These are phyloP conservation scores for Bombus consobrinus DNA, from an alignment of 1,140 invertebrate species.

Conservation along the genomic window DNA sequence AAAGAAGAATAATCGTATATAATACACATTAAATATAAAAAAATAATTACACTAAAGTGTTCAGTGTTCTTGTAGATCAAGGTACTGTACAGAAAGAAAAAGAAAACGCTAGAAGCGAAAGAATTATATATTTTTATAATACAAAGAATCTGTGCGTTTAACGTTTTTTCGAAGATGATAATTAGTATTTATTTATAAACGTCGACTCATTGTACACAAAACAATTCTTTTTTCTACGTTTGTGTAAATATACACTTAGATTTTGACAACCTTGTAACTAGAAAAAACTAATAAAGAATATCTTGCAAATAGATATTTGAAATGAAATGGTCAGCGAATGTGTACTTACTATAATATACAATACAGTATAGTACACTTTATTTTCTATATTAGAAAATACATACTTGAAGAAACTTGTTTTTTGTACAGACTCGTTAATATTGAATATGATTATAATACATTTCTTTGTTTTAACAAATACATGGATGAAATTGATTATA, in stretches of 20 bases:
- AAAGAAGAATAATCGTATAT: background rate
- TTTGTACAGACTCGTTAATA: background rate
- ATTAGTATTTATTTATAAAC: slow-evolving; percentile 12
- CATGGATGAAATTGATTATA: slow-evolving; percentile 12
- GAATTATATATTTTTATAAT: slow-evolving; percentile 40
- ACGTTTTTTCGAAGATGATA: background rate
- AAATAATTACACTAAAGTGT: background rate
- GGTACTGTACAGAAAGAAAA: slow-evolving; percentile 4
- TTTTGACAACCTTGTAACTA: slow-evolving; percentile 2
- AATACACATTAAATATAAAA: background rate
- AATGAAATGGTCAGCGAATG: background rate
- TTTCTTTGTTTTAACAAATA: slow-evolving; percentile 17
- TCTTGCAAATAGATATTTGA: background rate
- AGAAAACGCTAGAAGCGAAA: background rate
- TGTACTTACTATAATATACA: background rate
- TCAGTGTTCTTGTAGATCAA: slow-evolving; percentile 27
- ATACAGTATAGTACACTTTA: background rate
- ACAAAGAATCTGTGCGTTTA: background rate
- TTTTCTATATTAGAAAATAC: slow-evolving; percentile 33
- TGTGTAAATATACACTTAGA: background rate
- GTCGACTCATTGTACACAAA: slow-evolving; percentile 27
- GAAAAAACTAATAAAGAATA: background rate
- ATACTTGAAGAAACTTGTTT: background rate
- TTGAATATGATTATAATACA: background rate
- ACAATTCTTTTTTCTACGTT: slow-evolving; percentile 12